Evolutionary conservation across 35 echinoderm and acorn worm genomes (phyloP), one percentile per base, ranked within the genome.

Genomic region (Strongylocentrotus purpuratus): DNA sequence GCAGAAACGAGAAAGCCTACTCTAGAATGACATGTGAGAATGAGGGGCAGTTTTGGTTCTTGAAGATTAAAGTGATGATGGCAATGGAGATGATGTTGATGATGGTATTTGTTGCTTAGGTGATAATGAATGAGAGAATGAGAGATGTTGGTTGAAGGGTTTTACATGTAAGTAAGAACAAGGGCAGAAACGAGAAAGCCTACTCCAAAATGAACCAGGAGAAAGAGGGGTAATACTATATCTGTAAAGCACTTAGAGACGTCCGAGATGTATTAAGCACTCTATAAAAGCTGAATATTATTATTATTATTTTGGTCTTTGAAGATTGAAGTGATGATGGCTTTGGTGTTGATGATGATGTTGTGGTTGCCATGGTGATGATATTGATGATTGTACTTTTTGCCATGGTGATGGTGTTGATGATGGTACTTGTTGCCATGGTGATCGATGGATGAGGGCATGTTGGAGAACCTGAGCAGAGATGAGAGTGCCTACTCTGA

Each of bases 121-220:
- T 52, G 4, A 55, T 35, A 31, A 90, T 31, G 88, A 90, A n/a
- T n/a, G n/a, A n/a, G n/a, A n/a, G n/a, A n/a, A n/a, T n/a, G n/a
- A n/a, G n/a, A n/a, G n/a, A n/a, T n/a, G n/a, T n/a, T n/a, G n/a
- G n/a, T 41, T 41, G 3, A 41, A 41, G 35, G 35, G 0, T 41
- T 1, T 41, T 3, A 41, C 35, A 41, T 41, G 35, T 41, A 41
- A 3, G 35, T 41, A 96, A 99, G 46, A 99, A 99, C 96, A 94
- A 97, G 20, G 94, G 47, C 5, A 96, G 98, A 85, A 97, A 99
- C 96, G 95, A 99, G 94, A 96, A 93, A 33, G 98, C 97, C 12
- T 99, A 99, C 88, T 91, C 86, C n/a, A 96, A 99, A 48, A 99
- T 99, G 98, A 96, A 97, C 32, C 93, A 95, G 32, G 98, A 99